Evolutionary conservation across 2,888 invertebrate genomes (phyloP).

Genomic region (Hermodice carunculata): DNA sequence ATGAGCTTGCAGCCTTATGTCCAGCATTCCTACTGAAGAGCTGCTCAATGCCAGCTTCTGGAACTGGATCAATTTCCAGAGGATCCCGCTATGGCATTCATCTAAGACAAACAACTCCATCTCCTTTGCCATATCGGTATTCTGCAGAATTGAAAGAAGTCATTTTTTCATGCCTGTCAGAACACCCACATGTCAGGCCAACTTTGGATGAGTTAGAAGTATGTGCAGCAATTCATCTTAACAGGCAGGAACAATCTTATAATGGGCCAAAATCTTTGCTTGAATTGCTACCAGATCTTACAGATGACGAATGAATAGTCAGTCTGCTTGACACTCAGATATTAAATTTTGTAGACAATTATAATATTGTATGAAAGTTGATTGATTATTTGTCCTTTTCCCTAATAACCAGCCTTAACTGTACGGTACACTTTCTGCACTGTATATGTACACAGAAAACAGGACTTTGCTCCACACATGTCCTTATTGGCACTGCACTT

Average conservation of each 20-base stretch:
- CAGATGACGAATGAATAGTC: no score
- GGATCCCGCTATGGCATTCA: background rate
- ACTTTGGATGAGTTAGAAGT: constrained; percentile 1
- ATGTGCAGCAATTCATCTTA: constrained; percentile 4
- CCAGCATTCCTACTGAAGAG: constrained; percentile 27
- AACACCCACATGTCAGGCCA: constrained; percentile 7
- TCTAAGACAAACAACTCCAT: constrained; percentile 9
- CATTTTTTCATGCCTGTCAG: constrained; percentile 6
- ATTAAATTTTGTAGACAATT: no score
- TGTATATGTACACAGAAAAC: no score
- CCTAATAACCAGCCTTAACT: no score
- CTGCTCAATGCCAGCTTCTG: constrained; percentile 7
- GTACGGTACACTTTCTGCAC: no score
- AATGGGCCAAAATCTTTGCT: constrained; percentile 19
- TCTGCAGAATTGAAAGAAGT: constrained; percentile 4
- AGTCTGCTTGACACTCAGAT: no score
- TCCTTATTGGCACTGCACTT: no score
- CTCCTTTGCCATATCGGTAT: constrained; percentile 8
- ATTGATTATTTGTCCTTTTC: no score
- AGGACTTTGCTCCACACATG: no score
- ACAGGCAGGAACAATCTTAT: constrained; percentile 5
- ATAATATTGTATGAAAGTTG: no score
- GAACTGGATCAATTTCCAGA: background rate
- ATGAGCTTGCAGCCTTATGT: constrained; percentile 44
- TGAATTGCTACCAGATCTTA: constrained; percentile 14